Conservation (phyloP, 1,140 invertebrate species). For the Venturia canescens region DNA sequence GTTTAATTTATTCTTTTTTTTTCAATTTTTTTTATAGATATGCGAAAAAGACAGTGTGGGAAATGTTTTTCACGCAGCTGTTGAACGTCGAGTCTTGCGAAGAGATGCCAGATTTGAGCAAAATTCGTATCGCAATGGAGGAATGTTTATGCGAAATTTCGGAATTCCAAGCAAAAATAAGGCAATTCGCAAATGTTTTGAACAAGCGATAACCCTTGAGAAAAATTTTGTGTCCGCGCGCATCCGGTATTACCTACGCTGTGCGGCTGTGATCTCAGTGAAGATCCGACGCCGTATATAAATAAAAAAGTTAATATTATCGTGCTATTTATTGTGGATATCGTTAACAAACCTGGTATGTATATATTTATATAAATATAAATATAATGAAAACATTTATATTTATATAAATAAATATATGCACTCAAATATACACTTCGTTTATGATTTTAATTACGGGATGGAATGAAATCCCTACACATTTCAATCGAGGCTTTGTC, state of each 20-base stretch:
- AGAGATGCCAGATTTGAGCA: constrained; percentile 81
- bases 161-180: constrained; percentile 66
- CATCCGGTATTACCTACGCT: constrained; percentile 33
- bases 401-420: no score
- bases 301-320: constrained; percentile 63
- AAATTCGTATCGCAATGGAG: constrained; percentile 80
- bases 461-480: constrained; percentile 3
- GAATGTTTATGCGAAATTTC: constrained; percentile 74
- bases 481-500: background rate
- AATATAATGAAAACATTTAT: no score
- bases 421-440: no score
- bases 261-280: constrained; percentile 46
- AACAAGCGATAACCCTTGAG: constrained; percentile 76
- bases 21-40: constrained; percentile 76
- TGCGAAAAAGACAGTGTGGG: constrained; percentile 81
- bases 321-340: constrained; percentile 71
- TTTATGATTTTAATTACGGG: no score
- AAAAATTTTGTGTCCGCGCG: constrained; percentile 51
- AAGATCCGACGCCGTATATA: constrained; percentile 51
- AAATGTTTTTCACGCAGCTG: constrained; percentile 81
- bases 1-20: no score
- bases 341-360: constrained; percentile 58
- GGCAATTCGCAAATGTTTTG: constrained; percentile 72
- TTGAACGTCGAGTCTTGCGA: constrained; percentile 84
- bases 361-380: constrained; percentile 4